These are phyloP conservation scores for Drosophila acutilabella DNA, from an alignment of 2,888 invertebrate species.

Conservation along the genomic window DNA sequence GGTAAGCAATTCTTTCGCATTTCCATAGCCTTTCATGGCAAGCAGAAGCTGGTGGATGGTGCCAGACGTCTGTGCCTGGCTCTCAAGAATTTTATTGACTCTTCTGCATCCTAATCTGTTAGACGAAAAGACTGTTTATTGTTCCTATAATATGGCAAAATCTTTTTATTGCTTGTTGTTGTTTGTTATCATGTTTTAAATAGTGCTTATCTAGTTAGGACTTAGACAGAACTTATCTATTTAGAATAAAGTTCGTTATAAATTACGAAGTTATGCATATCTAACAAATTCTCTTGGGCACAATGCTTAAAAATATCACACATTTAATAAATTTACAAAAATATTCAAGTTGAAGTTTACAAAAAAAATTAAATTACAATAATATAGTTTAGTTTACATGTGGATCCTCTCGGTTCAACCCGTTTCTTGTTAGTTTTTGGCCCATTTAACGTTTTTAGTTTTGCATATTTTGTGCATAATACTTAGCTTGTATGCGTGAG, in stretches of 20 bases:
- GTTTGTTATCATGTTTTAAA: conserved; percentile 62
- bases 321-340: conserved; percentile 69
- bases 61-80: conserved; percentile 81
- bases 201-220: conserved; percentile 65
- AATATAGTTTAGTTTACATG: conserved; percentile 33
- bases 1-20: conserved; percentile 85
- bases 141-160: conserved; percentile 60
- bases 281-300: conserved; percentile 66
- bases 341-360: conserved; percentile 51
- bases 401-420: conserved; percentile 13
- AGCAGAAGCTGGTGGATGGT: conserved; percentile 82
- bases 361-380: conserved; percentile 11
- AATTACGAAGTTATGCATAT: conserved; percentile 54
- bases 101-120: not conserved
- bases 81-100: conserved; percentile 73
- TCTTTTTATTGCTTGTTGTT: conserved; percentile 55
- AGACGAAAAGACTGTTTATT: not conserved
- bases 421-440: conserved; percentile 6
- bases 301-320: conserved; percentile 77
- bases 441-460: conserved; percentile 43
- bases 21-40: conserved; percentile 86
- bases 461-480: conserved; percentile 63
- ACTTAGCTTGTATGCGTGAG: conserved; percentile 63
- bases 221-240: conserved; percentile 58
- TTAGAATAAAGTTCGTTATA: conserved; percentile 49